phyloP scores from a whole-genome alignment of 1,140 invertebrate genomes.

The Bombus terrestris region DNA sequence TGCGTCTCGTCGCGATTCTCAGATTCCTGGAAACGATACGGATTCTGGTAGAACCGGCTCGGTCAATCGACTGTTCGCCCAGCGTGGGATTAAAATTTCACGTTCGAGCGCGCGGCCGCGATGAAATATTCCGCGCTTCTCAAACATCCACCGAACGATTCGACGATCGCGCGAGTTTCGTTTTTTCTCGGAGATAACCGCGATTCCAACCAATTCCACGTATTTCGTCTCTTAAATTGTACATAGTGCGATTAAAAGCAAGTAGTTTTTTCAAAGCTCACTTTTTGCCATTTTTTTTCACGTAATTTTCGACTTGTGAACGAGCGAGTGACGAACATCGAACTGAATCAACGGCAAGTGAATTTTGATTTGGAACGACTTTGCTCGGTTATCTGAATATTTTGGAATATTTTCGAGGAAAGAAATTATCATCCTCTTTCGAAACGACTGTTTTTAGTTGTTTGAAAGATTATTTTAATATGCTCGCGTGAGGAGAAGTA shows the following conservation, averaged over 20 bases:
- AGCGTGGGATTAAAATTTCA: constrained; percentile 31
- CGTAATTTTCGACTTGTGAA: not conserved
- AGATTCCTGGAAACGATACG: not conserved
- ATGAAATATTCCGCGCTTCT: constrained; percentile 16
- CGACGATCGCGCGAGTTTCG: not conserved
- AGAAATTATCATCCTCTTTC: no score
- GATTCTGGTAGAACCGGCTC: not conserved
- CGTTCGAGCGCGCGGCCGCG: not conserved
- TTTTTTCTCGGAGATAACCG: not conserved
- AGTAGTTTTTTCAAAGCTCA: no score
- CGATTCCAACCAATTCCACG: not conserved
- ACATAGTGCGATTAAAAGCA: no score
- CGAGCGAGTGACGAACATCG: not conserved
- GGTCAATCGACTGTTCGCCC: constrained; percentile 3
- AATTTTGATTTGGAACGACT: no score
- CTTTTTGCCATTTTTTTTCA: no score
- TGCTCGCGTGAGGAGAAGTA: not conserved
- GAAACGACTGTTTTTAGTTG: not conserved
- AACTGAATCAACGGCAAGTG: no score
- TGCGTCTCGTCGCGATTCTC: no score
- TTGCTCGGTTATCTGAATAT: no score
- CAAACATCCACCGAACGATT: not conserved
- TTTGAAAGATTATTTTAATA: no score
- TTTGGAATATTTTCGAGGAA: no score
- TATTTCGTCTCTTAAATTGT: not conserved